Conservation (phyloP, 2,888 invertebrate genomes). For the Drosophila melanosoma region DNA sequence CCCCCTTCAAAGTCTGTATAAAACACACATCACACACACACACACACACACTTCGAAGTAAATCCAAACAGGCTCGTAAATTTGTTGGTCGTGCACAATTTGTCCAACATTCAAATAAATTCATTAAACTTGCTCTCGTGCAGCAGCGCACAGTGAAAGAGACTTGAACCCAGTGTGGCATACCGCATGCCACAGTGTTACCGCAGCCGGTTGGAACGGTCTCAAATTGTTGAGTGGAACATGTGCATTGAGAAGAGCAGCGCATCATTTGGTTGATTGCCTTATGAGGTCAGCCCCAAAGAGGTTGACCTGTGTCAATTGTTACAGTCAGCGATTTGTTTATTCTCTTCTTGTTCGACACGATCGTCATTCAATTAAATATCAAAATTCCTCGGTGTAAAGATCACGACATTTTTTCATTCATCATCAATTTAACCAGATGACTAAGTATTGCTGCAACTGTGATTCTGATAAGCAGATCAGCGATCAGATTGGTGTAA, state of each 20-base stretch:
- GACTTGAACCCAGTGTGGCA: slow-evolving; percentile 48
- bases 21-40: slow-evolving; percentile 4
- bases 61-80: slow-evolving; percentile 69
- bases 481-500: neutral
- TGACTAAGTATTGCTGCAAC: slow-evolving; percentile 20
- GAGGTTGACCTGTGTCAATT: slow-evolving; percentile 57
- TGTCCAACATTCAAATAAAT: slow-evolving; percentile 81
- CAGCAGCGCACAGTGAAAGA: slow-evolving; percentile 31
- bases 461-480: neutral
- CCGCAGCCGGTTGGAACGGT: slow-evolving; percentile 39
- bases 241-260: slow-evolving; percentile 42
- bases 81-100: slow-evolving; percentile 80
- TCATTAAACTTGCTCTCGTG: slow-evolving; percentile 74
- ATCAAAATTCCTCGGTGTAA: slow-evolving; percentile 50
- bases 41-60: slow-evolving; percentile 30
- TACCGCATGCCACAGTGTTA: slow-evolving; percentile 53
- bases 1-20: neutral
- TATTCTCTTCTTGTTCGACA: slow-evolving; percentile 38
- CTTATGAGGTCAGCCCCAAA: slow-evolving; percentile 56
- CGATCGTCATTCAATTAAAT: slow-evolving; percentile 69
- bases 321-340: slow-evolving; percentile 55
- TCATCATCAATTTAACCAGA: slow-evolving; percentile 30
- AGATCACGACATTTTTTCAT: slow-evolving; percentile 43
- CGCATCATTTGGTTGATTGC: slow-evolving; percentile 53
- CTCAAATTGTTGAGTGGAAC: slow-evolving; percentile 34